Evolutionary conservation across 2,113 vertebrate species (phyloP).

Genomic region (Jacana jacana): DNA sequence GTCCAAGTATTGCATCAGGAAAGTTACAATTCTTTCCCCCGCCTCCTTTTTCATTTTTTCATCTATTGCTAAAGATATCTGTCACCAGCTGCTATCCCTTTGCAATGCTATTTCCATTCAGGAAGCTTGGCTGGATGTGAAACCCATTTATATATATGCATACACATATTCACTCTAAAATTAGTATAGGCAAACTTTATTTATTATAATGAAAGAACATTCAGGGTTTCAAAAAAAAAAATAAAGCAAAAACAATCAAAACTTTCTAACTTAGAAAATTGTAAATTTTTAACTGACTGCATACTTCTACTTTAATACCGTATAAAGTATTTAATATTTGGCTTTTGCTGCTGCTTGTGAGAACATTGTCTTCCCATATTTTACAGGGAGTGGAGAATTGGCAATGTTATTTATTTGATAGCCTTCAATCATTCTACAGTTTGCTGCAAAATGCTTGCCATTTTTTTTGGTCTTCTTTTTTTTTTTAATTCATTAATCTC

Average conservation of each 20-base stretch:
- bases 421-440: background rate
- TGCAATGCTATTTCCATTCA: background rate
- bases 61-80: background rate
- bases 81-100: background rate
- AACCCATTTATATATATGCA: background rate
- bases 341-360: background rate
- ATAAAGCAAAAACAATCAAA: background rate
- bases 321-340: background rate
- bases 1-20: background rate
- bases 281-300: background rate
- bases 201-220: background rate
- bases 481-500: background rate
- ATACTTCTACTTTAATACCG: background rate
- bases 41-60: background rate
- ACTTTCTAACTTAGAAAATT: background rate
- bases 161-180: background rate
- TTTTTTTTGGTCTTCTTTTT: too few relatives aligned
- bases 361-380: background rate
- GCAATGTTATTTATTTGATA: background rate
- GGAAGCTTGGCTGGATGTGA: background rate
- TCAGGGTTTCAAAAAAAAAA: background rate
- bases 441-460: background rate
- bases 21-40: background rate
- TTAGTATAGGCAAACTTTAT: background rate
- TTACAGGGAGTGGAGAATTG: background rate